These are phyloP conservation scores for Drosophila aff. DNA, from an alignment of 1,140 invertebrate species.

Conservation along the genomic window DNA sequence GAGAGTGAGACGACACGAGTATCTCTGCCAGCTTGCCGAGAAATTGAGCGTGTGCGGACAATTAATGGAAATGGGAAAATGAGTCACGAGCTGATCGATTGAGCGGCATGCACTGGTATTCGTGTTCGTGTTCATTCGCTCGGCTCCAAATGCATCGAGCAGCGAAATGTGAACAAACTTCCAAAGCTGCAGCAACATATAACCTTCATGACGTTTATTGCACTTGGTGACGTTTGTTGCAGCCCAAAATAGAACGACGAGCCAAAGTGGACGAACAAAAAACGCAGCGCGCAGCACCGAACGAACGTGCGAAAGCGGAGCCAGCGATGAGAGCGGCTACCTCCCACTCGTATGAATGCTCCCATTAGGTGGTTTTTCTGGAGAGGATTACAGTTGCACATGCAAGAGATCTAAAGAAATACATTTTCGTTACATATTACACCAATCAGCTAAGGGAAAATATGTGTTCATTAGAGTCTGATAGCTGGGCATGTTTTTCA, in stretches of 20 bases:
- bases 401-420: neutral
- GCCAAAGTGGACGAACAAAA: slow-evolving; percentile 31
- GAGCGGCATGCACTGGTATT: slow-evolving; percentile 22
- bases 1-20: slow-evolving; percentile 25
- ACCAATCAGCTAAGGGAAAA: slow-evolving; percentile 31
- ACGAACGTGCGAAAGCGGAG: slow-evolving; percentile 27
- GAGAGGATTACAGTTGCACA: slow-evolving; percentile 31
- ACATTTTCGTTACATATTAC: neutral
- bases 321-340: slow-evolving; percentile 34
- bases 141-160: slow-evolving; percentile 29
- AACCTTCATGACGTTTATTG: slow-evolving; percentile 55
- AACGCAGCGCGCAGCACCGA: slow-evolving; percentile 19
- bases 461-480: slow-evolving; percentile 18
- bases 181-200: slow-evolving; percentile 42
- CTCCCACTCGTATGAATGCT: slow-evolving; percentile 25
- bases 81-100: slow-evolving; percentile 41
- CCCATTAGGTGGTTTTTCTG: slow-evolving; percentile 31
- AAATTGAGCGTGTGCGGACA: slow-evolving; percentile 47
- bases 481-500: slow-evolving; percentile 30
- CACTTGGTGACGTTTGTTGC: slow-evolving; percentile 51
- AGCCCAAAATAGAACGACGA: slow-evolving; percentile 46
- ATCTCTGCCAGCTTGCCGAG: slow-evolving; percentile 39
- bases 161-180: slow-evolving; percentile 43
- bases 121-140: slow-evolving; percentile 19
- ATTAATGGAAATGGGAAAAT: slow-evolving; percentile 49